Base-by-base conservation (phyloP, 2,113 vertebrate genomes). In the Phoxinus phoxinus region DNA sequence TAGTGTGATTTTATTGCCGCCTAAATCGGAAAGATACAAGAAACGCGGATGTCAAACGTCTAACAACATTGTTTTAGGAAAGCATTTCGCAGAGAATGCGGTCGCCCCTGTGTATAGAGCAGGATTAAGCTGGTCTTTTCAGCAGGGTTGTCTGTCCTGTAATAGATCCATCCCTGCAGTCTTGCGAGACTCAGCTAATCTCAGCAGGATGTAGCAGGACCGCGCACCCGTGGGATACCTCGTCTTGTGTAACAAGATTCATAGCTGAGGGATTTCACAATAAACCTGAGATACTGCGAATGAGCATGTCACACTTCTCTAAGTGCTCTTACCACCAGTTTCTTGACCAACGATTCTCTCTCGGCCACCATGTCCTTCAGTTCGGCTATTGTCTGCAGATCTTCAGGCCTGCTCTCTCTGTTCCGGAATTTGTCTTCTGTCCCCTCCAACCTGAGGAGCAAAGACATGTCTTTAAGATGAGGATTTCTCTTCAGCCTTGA, bases 311-410 rank as follows among this genome's bases (percentile, higher is more conserved):
- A n/a, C 69, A 13, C 69, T n/a, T 72, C 69, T 72, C n/a, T n/a
- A 41, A 41, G 15, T 44, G 30, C 61, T 92, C 97, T 94, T 94
- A 99, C 98, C 95, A 99, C 97, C 91, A 99, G 93, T 93, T 99
- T 99, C 94, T 99, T 99, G 94, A 99, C 98, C 44, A 99, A 96
- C 13, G 97, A 90, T 89, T 99, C 98, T 89, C 97, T 96, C 92
- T 99, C 98, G 10, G 97, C 89, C 91, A 99, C 96, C 96, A 99
- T 96, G 84, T 97, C 96, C 94, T 97, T 99, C 90, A 99, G 94
- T 92, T 99, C 98, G 30, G 97, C 95, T 82, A 99, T 99, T 87
- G 98, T 90, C 93, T 99, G 97, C 90, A 98, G 91, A 84, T 99
- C 98, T 92, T 99, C 98, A 44, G 94, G 96, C 89, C 97, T 96